Percentiles rank a stretch among this genome's conserved stretches.
Evolutionary conservation across 2,113 vertebrate genomes (phyloP).

Genomic region (Tiliqua scincoides): DNA sequence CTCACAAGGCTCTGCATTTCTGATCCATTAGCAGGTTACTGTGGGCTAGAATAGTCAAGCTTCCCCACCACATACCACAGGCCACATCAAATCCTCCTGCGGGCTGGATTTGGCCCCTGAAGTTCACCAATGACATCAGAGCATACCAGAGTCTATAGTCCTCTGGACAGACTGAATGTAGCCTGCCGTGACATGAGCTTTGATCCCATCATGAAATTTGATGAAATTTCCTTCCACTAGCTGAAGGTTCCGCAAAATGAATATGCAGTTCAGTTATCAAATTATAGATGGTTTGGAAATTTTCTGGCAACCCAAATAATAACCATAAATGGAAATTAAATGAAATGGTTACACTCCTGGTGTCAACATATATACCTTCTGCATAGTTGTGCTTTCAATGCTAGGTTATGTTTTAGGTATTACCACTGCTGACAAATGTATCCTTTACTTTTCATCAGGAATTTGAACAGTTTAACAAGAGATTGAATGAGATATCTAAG

Average conservation of each 20-base stretch:
- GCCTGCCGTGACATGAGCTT: not conserved
- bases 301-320: not conserved
- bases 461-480: conserved; percentile 93
- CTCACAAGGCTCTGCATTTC: too few relatives aligned
- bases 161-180: not conserved
- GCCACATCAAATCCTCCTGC: too few relatives aligned
- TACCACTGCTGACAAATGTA: not conserved
- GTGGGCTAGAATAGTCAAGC: too few relatives aligned
- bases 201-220: not conserved
- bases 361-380: not conserved
- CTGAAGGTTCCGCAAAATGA: not conserved
- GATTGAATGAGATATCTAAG: conserved; percentile 89
- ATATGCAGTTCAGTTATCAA: not conserved
- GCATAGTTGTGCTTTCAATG: not conserved
- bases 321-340: not conserved
- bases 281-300: not conserved
- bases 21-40: too few relatives aligned
- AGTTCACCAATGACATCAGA: not conserved
- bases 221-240: not conserved
- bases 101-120: too few relatives aligned
- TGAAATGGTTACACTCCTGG: not conserved
- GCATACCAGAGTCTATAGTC: not conserved
- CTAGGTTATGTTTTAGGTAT: not conserved
- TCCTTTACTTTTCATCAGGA: conserved; percentile 79
- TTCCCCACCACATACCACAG: too few relatives aligned